Evolutionary conservation across 64 coral and sea anemone genomes (phyloP), one percentile per base, ranked within the genome.

Genomic region (Montipora foliosa): DNA sequence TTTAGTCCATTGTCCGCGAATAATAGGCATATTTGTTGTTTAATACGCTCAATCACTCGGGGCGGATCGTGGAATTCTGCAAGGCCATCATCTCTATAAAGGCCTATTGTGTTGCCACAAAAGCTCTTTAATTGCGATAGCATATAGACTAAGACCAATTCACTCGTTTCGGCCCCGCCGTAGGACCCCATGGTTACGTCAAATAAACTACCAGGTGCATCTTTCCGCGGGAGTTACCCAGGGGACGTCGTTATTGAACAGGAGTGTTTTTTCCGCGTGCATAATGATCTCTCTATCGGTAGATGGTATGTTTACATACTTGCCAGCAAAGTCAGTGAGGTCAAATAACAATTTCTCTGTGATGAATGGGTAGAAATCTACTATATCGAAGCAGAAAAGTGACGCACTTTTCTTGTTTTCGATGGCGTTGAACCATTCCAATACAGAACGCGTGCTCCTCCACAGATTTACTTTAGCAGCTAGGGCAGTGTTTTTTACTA

Each of bases 331-430:
- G 51, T 61, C 81, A 46, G 67, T 84, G 5, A 19, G 15, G 5
- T 60, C 10, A 11, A 64, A 5, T 13, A 84, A n/a, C 8, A 84
- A 52, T 52, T 84, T 58, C 60, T 59, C 3, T 2, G 81, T 62
- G 50, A 84, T 61, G 15, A 57, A 37, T 68, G 81, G 52, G 9
- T 84, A 84, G 55, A 84, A 84, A 24, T 84, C 81, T 8, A 84
- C 81, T 0, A 84, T 60, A 44, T 84, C 81, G 60, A 84, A 84
- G 10, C 51, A 17, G 6, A 81, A 6, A 19, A 81, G 67, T 19
- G 49, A 15, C 22, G 49, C 52, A 15, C 22, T 46, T 5, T 60
- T 6, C 37, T 84, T 64, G 81, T 46, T 84, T 22, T n/a, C 20
- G 49, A 67, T 25, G 16, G 16, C 21, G 5, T n/a, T 7, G n/a